Evolutionary conservation across 2,113 vertebrate genomes (phyloP), one percentile per base, ranked within the genome.

Genomic region (Onychostruthus taczanowskii): DNA sequence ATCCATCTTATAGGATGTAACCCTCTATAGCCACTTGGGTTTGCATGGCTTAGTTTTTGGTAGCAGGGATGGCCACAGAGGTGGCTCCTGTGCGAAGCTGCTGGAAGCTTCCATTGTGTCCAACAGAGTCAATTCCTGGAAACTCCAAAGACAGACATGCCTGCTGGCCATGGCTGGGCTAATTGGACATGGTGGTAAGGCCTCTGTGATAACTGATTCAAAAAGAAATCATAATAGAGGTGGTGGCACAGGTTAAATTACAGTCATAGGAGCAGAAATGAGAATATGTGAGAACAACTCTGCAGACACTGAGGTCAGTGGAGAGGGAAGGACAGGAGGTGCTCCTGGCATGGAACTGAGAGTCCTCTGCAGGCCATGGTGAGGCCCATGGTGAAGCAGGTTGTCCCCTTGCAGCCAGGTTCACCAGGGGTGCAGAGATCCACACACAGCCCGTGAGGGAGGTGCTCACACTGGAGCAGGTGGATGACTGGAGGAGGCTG

Each of bases 111-210:
- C 20, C 46, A 52, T 37, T 0, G 1, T 21, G 31, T 44, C 46
- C 11, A 14, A 22, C 13, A 72, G 67, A 62, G 37, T 12, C 37
- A 83, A 4, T 35, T 5, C 21, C 67, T 83, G 37, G 2, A 0
- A 1, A 16, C 8, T 62, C 52, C 9, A 14, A 39, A 49, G 52
- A 5, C 0, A 1, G 18, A 49, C 0, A 0, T 33, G 28, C 52
- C 52, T 13, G 10, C 31, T 83, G 46, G 20, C 16, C 16, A 61
- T 13, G 55, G 12, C 46, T 61, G 46, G 37, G 67, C 20, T 13
- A 13, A 1, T 6, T 62, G 19, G 26, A 52, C 0, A 52, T 37
- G 31, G 16, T 52, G 16, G 7, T 31, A 30, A 83, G 0, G 0
- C 0, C 20, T 44, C 56, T 52, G 20, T 26, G 56, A 24, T 6